Conservation (phyloP, 2,797 vertebrate genomes). For the Amblyopsis hoosieri region DNA sequence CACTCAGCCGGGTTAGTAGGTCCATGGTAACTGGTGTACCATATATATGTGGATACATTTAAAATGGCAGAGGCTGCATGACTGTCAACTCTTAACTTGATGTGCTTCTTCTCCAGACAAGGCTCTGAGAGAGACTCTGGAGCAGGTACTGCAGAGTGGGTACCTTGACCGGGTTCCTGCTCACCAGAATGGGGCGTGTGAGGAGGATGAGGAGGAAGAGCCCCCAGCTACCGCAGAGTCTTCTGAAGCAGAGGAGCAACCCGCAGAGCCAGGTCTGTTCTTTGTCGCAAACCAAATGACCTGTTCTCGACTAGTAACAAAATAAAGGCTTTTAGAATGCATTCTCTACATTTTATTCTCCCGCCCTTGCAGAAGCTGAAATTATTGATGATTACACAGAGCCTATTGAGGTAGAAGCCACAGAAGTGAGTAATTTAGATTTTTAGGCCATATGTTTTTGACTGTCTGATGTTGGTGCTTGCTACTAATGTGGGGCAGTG, state of each 20-base stretch:
- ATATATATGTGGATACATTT: too few species aligned
- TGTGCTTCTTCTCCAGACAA: constrained; percentile 80
- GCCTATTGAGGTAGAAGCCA: constrained; percentile 90
- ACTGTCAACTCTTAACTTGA: neutral
- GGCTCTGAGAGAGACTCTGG: constrained; percentile 87
- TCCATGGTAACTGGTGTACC: too few species aligned
- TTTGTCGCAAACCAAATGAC: constrained; percentile 4
- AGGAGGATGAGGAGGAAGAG: constrained; percentile 84
- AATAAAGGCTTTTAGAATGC: neutral
- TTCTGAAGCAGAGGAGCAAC: constrained; percentile 83
- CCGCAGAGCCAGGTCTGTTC: constrained; percentile 81
- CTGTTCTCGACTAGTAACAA: constrained; percentile 19
- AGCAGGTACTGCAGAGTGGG: constrained; percentile 90
- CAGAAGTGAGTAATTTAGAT: constrained; percentile 81
- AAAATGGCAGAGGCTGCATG: neutral
- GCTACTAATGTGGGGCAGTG: constrained; percentile 8
- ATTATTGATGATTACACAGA: constrained; percentile 89
- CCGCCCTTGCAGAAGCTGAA: constrained; percentile 83
- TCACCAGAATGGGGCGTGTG: constrained; percentile 94
- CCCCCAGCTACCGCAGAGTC: constrained; percentile 51
- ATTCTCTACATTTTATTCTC: constrained; percentile 10
- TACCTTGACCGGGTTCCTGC: constrained; percentile 91
- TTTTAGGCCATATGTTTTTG: neutral
- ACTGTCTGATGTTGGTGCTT: too few species aligned
- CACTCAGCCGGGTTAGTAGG: too few species aligned